Evolutionary conservation across 2,888 invertebrate species (phyloP).

Genomic region (Tribolium freemani): DNA sequence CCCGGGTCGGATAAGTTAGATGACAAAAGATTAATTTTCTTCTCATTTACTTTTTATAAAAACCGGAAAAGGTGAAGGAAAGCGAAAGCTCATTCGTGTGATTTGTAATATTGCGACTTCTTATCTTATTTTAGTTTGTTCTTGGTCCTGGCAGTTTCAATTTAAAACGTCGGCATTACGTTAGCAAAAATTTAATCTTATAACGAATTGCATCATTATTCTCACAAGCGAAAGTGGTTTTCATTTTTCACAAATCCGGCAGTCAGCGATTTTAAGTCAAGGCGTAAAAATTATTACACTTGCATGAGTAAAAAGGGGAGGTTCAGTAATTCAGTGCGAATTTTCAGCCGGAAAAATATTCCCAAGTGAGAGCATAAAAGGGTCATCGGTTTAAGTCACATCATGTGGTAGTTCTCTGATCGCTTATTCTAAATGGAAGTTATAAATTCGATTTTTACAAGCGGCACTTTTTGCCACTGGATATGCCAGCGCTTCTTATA

Average conservation of each 20-base stretch:
- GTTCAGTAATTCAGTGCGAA: constrained; percentile 1
- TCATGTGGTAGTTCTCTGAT: background rate
- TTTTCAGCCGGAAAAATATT: constrained; percentile 4
- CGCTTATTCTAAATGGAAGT: constrained; percentile 22
- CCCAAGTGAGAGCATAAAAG: background rate
- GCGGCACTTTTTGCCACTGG: background rate
- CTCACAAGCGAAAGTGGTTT: constrained; percentile 32
- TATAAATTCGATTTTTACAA: constrained; percentile 17
- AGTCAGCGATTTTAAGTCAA: constrained; percentile 31
- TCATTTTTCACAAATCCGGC: constrained; percentile 39
- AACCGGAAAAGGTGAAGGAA: constrained; percentile 30
- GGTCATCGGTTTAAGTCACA: background rate
- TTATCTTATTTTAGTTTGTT: constrained; percentile 48
- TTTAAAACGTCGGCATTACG: constrained; percentile 44
- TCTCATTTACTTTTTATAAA: constrained; percentile 19
- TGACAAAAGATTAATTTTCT: constrained; percentile 29
- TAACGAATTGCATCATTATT: constrained; percentile 47
- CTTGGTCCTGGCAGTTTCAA: constrained; percentile 49
- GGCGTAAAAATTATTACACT: constrained; percentile 25
- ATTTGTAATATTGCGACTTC: constrained; percentile 46
- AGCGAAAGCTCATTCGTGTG: constrained; percentile 37
- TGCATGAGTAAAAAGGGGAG: constrained; percentile 21
- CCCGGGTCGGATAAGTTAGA: constrained; percentile 15
- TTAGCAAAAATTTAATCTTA: constrained; percentile 47
- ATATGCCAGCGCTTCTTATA: background rate